These are phyloP conservation scores for Astropecten irregularis DNA, from an alignment of 53 echinoderm and acorn worm species.

Conservation along the genomic window DNA sequence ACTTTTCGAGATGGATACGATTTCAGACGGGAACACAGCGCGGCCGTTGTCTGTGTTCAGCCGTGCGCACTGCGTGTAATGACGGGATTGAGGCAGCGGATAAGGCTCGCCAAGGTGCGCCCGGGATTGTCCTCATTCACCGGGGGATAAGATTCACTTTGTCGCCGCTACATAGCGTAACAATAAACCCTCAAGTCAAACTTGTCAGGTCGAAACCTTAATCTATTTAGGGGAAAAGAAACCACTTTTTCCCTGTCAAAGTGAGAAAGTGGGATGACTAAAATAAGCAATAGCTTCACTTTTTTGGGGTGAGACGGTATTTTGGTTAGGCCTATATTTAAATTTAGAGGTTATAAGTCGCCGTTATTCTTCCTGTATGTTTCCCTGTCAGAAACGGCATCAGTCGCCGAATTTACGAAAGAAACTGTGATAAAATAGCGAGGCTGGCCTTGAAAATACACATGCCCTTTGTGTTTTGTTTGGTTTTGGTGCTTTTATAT, in stretches of 20 bases:
- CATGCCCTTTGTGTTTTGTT: too few species aligned
- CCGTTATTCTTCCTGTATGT: too few species aligned
- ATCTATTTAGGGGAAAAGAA: conserved; percentile 8
- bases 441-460: too few species aligned
- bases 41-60: conserved; percentile 28
- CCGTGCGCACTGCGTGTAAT: conserved; percentile 12
- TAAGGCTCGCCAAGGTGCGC: not conserved
- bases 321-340: too few species aligned
- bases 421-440: too few species aligned
- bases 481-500: too few species aligned
- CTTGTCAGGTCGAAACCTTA: conserved; percentile 31
- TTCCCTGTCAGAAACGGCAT: too few species aligned
- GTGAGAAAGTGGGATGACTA: not conserved
- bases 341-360: too few species aligned
- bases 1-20: not conserved
- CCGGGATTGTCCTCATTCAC: conserved; percentile 10
- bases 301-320: too few species aligned
- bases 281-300: not conserved
- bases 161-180: conserved; percentile 3
- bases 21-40: not conserved
- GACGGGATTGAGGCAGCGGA: conserved; percentile 14
- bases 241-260: not conserved
- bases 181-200: not conserved
- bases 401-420: too few species aligned
- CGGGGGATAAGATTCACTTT: conserved; percentile 22